phyloP scores from a whole-genome alignment of 2,888 invertebrate species.

The Polydesmus complanatus region DNA sequence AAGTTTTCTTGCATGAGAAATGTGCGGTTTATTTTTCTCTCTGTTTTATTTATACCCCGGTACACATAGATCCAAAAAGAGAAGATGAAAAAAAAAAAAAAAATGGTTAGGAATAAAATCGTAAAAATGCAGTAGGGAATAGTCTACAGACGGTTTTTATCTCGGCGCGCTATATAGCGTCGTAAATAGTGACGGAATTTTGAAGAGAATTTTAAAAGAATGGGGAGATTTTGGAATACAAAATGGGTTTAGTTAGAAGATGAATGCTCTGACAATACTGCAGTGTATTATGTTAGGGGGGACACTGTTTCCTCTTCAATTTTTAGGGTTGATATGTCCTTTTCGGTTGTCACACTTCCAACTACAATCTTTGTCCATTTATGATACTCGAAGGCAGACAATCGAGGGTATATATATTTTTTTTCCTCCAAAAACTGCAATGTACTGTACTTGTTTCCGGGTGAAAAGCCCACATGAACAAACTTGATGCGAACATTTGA shows the following conservation, averaged over 20 bases:
- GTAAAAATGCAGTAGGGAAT: no score
- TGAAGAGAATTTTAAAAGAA: not conserved
- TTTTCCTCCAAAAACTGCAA: not conserved
- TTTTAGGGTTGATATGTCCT: not conserved
- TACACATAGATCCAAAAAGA: no score
- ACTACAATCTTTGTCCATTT: not conserved
- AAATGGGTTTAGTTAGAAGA: not conserved
- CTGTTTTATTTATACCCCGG: no score
- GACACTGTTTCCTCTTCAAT: not conserved
- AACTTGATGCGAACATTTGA: no score
- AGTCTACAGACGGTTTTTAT: not conserved
- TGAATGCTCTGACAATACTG: not conserved
- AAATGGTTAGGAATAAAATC: no score
- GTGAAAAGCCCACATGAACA: no score
- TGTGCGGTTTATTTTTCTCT: not conserved
- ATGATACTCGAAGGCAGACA: not conserved
- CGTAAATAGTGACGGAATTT: not conserved
- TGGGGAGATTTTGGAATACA: not conserved
- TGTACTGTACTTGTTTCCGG: no score
- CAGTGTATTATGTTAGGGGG: not conserved
- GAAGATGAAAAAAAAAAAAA: not conserved
- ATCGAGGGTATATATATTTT: not conserved
- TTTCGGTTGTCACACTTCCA: not conserved
- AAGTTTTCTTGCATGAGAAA: no score
- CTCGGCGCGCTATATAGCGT: not conserved